Evolutionary conservation across 1,140 invertebrate species (phyloP).

Genomic region (Proctacanthus coquilletti): DNA sequence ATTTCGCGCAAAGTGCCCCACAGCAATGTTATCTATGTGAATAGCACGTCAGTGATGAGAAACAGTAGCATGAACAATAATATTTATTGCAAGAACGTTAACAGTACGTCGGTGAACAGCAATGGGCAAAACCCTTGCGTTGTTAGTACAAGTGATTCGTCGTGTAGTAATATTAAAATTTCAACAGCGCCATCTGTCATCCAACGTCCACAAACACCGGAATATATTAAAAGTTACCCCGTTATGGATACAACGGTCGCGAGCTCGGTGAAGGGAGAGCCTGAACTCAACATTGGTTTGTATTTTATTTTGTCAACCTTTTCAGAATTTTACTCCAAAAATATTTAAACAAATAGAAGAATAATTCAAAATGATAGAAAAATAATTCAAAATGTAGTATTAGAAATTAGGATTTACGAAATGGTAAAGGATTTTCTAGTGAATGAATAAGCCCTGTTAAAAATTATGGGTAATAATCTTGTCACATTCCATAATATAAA

Average conservation of each 20-base stretch:
- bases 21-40: slow-evolving; percentile 24
- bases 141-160: neutral
- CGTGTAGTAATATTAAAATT: neutral
- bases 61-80: neutral
- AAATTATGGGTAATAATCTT: too few relatives aligned
- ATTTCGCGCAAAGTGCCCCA: slow-evolving; percentile 18
- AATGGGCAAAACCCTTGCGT: neutral
- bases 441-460: too few relatives aligned
- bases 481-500: too few relatives aligned
- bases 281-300: slow-evolving; percentile 42
- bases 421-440: too few relatives aligned
- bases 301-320: too few relatives aligned
- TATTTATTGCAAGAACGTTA: neutral
- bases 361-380: too few relatives aligned
- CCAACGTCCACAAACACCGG: slow-evolving; percentile 24
- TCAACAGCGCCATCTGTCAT: neutral
- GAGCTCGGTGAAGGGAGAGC: slow-evolving; percentile 38
- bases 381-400: too few relatives aligned
- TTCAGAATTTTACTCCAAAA: too few relatives aligned
- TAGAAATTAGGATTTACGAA: too few relatives aligned
- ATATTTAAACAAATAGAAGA: too few relatives aligned
- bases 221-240: slow-evolving; percentile 31
- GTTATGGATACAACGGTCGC: slow-evolving; percentile 41
- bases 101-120: too few relatives aligned
- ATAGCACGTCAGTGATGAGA: slow-evolving; percentile 10